Base-by-base conservation (phyloP, 2,113 vertebrate species). In the Oryzias javanicus region DNA sequence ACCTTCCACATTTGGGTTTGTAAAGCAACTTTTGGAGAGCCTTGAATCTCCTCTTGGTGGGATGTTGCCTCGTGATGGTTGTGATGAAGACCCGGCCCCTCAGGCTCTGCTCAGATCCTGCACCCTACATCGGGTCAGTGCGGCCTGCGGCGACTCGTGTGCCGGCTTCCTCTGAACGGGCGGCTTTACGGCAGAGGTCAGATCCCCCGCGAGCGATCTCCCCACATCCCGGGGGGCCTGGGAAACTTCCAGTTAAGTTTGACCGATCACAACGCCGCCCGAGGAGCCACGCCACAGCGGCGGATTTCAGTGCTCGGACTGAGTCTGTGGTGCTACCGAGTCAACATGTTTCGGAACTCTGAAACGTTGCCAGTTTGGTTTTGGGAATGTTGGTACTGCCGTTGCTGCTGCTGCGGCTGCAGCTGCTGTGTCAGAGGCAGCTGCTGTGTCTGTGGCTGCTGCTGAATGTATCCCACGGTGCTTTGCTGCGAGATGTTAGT, bases 331-430 rank as follows among this genome's bases (percentile, higher is more conserved):
- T 46, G 87, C 86, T 93, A 93, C 86, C 87, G 89, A 16, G 93
- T 94, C 72, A 94, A 86, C 91, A 95, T 91, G 81, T 94, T 94
- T 0, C 91, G 67, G 67, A 91, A 86, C 83, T 91, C 91, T 0
- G 90, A 85, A 63, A 93, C 84, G 67, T 85, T 90, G 84, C 89
- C 89, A 24, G 79, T 76, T 67, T 83, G 86, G 74, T 78, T 89
- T 71, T 93, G 92, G 78, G 89, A 86, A 84, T 91, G 89, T 73
- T 86, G 81, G 58, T 90, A 91, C 0, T 73, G 6, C 72, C 86
- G 67, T 13, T 79, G 81, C 49, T 88, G 72, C 68, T 80, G 84
- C n/a, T 85, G 81, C 4, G 42, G 68, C 20, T 64, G 4, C 29
- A 66, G 4, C 55, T 74, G 89, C 42, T 68, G 4, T 1, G 80